These are phyloP conservation scores for Brenthis daphne DNA, from an alignment of 2,888 invertebrate species.

Conservation along the genomic window DNA sequence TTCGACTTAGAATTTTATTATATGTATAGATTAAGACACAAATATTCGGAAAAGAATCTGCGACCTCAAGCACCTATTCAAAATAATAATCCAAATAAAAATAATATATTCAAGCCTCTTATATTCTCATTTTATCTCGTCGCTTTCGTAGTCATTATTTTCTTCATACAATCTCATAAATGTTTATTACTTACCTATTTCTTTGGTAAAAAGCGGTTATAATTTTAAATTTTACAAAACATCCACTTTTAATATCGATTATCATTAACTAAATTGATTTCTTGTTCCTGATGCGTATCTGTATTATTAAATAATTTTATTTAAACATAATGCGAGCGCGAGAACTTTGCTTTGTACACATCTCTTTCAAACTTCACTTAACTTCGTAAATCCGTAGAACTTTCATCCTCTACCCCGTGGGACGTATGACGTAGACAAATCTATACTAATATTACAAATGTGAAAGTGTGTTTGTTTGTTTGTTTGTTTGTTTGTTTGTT, in stretches of 20 bases:
- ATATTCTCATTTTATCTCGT: too few species aligned
- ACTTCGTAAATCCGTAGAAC: not conserved
- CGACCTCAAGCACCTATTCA: too few species aligned
- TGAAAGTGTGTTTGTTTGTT: too few species aligned
- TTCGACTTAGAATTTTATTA: too few species aligned
- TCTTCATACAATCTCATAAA: not conserved
- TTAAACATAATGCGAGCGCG: not conserved
- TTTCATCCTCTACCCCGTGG: not conserved
- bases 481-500: too few species aligned
- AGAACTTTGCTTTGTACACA: too few species aligned
- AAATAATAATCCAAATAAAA: too few species aligned
- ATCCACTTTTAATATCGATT: slow-evolving; percentile 6
- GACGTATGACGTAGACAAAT: too few species aligned
- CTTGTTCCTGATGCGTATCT: slow-evolving; percentile 10
- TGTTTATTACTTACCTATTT: not conserved
- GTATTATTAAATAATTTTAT: slow-evolving; percentile 3
- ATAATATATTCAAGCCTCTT: not conserved
- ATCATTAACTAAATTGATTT: slow-evolving; percentile 10
- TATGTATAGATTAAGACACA: too few species aligned
- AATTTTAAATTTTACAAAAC: slow-evolving; percentile 8
- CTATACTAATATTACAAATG: too few species aligned
- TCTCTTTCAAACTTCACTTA: too few species aligned
- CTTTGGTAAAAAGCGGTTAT: not conserved
- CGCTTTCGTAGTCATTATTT: not conserved
- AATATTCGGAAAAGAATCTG: too few species aligned